phyloP scores from a whole-genome alignment of 2,888 invertebrate species.

The Archaeoteleia sp. region DNA sequence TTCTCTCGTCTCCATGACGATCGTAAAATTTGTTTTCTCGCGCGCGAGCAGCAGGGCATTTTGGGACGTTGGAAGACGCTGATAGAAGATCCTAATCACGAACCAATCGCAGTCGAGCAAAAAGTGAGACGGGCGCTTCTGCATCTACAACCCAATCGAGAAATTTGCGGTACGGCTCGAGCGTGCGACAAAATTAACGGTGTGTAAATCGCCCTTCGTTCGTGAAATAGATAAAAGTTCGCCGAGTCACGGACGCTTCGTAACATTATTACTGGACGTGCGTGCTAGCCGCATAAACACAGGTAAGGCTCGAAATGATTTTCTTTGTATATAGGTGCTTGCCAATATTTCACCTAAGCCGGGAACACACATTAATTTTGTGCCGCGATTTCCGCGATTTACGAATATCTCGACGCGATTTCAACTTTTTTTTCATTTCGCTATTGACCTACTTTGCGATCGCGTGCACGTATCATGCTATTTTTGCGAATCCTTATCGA shows the following conservation, averaged over 20 bases:
- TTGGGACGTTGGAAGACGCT: conserved; percentile 74
- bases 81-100: conserved; percentile 74
- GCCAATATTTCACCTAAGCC: not conserved
- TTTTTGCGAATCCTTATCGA: conserved; percentile 65
- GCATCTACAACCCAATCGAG: conserved; percentile 68
- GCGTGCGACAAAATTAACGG: conserved; percentile 61
- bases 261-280: conserved; percentile 54
- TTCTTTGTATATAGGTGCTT: not conserved
- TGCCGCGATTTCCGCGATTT: conserved; percentile 5
- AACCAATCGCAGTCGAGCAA: conserved; percentile 68
- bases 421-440: conserved; percentile 4
- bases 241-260: conserved; percentile 41
- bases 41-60: conserved; percentile 63
- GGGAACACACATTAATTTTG: not conserved
- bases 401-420: too few relatives aligned
- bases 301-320: conserved; percentile 62
- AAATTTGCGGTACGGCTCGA: conserved; percentile 65
- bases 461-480: conserved; percentile 59
- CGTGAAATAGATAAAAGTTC: conserved; percentile 8
- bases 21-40: conserved; percentile 45
- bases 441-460: conserved; percentile 53
- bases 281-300: conserved; percentile 56
- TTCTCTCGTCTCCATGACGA: conserved; percentile 41
- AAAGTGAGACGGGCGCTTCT: conserved; percentile 63
- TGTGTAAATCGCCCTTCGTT: conserved; percentile 55